A percentile compares a stretch with the other conserved stretches of the same genome.
These are phyloP conservation scores for Leucoraja ocellata DNA, from an alignment of 2,797 vertebrate genomes.

Conservation along the genomic window DNA sequence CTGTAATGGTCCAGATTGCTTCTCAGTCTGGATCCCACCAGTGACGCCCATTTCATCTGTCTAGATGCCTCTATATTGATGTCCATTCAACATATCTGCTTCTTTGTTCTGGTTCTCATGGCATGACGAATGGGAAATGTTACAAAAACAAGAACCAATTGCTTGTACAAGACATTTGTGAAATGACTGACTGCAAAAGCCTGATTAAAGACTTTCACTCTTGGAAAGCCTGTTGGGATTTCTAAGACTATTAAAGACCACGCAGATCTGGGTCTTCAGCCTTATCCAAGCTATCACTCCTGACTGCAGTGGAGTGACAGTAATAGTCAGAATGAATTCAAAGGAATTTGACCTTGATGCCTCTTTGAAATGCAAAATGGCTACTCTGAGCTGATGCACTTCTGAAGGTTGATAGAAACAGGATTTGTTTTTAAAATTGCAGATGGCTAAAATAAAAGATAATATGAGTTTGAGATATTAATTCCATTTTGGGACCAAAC, in stretches of 20 bases:
- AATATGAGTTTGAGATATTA: neutral
- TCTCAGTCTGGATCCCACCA: neutral
- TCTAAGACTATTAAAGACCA: too few relatives aligned
- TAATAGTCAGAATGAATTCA: neutral
- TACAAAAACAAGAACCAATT: neutral
- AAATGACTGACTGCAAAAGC: neutral
- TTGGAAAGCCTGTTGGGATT: neutral
- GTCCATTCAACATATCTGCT: neutral
- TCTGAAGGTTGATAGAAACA: neutral
- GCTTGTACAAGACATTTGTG: neutral
- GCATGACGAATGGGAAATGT: too few relatives aligned
- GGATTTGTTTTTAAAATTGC: neutral
- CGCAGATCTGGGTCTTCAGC: neutral
- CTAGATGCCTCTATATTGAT: too few relatives aligned
- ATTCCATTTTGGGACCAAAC: neutral
- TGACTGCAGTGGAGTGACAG: neutral
- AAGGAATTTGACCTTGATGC: neutral
- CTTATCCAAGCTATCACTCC: neutral
- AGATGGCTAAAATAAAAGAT: neutral
- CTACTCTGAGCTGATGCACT: neutral
- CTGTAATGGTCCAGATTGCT: too few relatives aligned
- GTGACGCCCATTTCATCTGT: neutral
- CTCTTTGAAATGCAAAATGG: neutral
- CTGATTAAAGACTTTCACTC: neutral
- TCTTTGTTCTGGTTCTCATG: neutral